Conservation (phyloP, 2,888 invertebrate species). For the Hyposoter dolosus region DNA sequence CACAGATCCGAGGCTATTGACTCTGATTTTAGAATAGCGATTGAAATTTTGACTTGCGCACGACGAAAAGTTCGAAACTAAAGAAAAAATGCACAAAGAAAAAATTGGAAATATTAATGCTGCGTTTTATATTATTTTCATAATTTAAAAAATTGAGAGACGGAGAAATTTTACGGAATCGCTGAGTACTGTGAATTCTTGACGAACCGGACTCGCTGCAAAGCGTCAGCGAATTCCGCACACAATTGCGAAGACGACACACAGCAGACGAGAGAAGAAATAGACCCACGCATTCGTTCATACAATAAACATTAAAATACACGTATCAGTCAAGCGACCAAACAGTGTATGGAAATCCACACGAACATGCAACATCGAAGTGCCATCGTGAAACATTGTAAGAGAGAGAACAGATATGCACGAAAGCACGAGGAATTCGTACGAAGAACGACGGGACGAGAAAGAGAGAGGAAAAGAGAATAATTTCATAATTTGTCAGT, state of each 20-base stretch:
- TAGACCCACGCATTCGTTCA: slow-evolving; percentile 12
- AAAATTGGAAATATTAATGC: neutral
- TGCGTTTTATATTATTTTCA: neutral
- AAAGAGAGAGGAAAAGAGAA: slow-evolving; percentile 26
- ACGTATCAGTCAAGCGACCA: slow-evolving; percentile 23
- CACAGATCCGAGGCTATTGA: slow-evolving; percentile 49
- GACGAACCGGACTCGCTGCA: slow-evolving; percentile 61
- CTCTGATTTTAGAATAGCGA: slow-evolving; percentile 58
- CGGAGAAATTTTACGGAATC: neutral
- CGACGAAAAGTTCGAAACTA: too few relatives aligned
- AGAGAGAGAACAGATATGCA: slow-evolving; percentile 39
- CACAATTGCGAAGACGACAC: slow-evolving; percentile 39
- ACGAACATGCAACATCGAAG: slow-evolving; percentile 64
- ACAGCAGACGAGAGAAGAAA: slow-evolving; percentile 57
- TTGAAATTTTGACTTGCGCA: too few relatives aligned
- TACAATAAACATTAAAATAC: slow-evolving; percentile 4
- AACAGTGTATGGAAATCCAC: slow-evolving; percentile 36
- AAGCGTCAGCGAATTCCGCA: slow-evolving; percentile 45
- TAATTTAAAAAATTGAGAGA: neutral
- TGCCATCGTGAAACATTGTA: slow-evolving; percentile 56
- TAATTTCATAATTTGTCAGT: neutral
- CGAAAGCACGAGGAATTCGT: slow-evolving; percentile 21
- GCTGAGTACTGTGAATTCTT: slow-evolving; percentile 26
- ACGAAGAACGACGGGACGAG: neutral
- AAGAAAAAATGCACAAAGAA: too few relatives aligned